Evolutionary conservation across 2,888 invertebrate genomes (phyloP).

Genomic region (Conomelus anceps): DNA sequence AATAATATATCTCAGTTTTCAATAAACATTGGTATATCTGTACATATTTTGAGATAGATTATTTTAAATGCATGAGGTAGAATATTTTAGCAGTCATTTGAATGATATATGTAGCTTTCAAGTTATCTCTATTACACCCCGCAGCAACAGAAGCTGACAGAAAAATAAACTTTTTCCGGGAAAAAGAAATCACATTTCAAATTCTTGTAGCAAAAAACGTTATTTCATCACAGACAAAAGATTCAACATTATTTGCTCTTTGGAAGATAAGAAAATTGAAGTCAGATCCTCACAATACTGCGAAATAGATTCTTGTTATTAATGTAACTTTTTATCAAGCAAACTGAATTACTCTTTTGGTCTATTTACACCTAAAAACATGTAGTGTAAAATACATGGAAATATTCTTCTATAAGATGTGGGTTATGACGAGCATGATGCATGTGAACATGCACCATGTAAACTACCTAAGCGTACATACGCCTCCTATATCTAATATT

Average conservation of each 20-base stretch:
- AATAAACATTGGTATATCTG: not conserved
- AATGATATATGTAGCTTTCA: too few species aligned
- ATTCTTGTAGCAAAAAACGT: not conserved
- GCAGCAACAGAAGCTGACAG: not conserved
- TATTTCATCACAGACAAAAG: not conserved
- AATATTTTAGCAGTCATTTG: not conserved
- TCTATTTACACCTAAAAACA: too few species aligned
- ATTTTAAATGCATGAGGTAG: not conserved
- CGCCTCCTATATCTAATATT: too few species aligned
- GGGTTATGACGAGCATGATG: too few species aligned
- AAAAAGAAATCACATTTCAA: not conserved
- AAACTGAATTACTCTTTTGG: not conserved
- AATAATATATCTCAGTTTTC: not conserved
- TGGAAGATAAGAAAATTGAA: too few species aligned
- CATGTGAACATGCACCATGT: too few species aligned
- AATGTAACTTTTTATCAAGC: not conserved
- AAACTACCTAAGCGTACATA: too few species aligned
- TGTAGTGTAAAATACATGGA: too few species aligned
- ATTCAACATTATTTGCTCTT: not conserved
- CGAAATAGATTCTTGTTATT: not conserved
- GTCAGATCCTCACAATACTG: not conserved
- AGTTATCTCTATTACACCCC: not conserved
- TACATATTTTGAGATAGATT: not conserved
- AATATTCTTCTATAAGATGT: too few species aligned
- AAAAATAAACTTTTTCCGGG: not conserved